Evolutionary conservation across 2,888 invertebrate species (phyloP).

Genomic region (Lydus trimaculatus): DNA sequence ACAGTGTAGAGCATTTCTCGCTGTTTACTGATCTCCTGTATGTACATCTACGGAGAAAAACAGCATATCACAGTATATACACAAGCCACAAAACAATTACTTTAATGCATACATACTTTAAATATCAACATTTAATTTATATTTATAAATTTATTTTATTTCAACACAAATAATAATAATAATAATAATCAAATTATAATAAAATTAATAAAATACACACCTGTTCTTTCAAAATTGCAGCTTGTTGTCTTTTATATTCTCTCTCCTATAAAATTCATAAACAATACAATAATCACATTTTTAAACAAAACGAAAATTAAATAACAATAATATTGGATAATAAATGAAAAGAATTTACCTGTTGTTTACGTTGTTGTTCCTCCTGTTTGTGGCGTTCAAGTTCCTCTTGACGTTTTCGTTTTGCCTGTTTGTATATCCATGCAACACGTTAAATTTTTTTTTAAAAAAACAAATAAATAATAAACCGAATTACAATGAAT

Average conservation of each 20-base stretch:
- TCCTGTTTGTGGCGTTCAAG: slow-evolving; percentile 83
- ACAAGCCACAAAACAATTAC: slow-evolving; percentile 51
- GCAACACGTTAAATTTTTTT: slow-evolving; percentile 63
- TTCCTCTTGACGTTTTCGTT: slow-evolving; percentile 85
- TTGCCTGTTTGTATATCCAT: slow-evolving; percentile 69
- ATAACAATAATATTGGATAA: neutral
- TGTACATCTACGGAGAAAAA: slow-evolving; percentile 77
- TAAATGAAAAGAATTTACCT: slow-evolving; percentile 65
- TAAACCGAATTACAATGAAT: neutral
- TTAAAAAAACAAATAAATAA: slow-evolving; percentile 33
- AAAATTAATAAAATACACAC: slow-evolving; percentile 64
- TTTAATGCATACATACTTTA: slow-evolving; percentile 31
- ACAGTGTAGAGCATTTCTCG: slow-evolving; percentile 84
- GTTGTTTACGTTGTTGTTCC: slow-evolving; percentile 84
- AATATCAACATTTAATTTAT: slow-evolving; percentile 2
- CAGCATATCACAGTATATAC: slow-evolving; percentile 58
- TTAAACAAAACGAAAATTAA: neutral
- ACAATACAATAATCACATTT: slow-evolving; percentile 10
- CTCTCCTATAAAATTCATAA: slow-evolving; percentile 74
- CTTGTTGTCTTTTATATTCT: slow-evolving; percentile 89
- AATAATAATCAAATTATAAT: slow-evolving; percentile 33
- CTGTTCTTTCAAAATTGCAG: slow-evolving; percentile 90
- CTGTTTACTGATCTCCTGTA: slow-evolving; percentile 89
- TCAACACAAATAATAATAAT: slow-evolving; percentile 15
- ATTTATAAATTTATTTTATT: slow-evolving; percentile 14